Percentiles rank a stretch among this genome's conserved stretches.
Evolutionary conservation across 2,113 vertebrate genomes (phyloP).

Genomic region (Sorex araneus): DNA sequence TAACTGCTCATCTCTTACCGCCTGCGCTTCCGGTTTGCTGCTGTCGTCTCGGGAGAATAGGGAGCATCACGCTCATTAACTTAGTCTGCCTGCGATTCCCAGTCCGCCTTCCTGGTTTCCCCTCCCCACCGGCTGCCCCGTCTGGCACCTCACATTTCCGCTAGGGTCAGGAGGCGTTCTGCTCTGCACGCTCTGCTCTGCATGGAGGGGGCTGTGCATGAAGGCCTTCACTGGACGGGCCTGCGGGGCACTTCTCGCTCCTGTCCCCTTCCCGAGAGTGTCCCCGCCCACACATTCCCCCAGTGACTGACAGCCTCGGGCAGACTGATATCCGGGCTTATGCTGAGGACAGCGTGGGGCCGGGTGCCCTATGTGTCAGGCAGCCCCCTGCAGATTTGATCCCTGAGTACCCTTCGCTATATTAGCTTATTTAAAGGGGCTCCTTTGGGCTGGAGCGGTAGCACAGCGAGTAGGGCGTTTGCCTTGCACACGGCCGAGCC

Average conservation of each 20-base stretch:
- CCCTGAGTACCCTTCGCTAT: not conserved
- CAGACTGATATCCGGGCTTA: not conserved
- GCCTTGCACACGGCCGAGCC: too few species aligned
- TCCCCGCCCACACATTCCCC: not conserved
- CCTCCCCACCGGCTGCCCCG: not conserved
- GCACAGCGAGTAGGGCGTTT: too few species aligned
- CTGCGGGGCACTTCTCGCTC: not conserved
- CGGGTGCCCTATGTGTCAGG: not conserved
- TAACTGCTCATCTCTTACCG: not conserved
- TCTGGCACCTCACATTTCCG: not conserved
- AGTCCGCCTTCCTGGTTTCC: not conserved
- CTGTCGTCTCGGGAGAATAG: slow-evolving; percentile 5
- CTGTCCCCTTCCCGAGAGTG: not conserved
- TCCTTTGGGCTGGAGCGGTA: too few species aligned
- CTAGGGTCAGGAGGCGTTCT: not conserved
- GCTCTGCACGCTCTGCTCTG: not conserved
- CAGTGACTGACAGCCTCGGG: not conserved
- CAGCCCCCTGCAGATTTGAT: not conserved
- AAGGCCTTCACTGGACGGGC: not conserved
- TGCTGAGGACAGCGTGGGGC: not conserved
- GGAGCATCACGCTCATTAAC: not conserved
- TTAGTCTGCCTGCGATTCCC: not conserved
- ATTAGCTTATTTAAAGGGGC: not conserved
- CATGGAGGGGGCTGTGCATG: not conserved
- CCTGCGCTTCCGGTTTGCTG: not conserved